Conservation (phyloP, 2,113 vertebrate genomes). For the Perca flavescens region DNA sequence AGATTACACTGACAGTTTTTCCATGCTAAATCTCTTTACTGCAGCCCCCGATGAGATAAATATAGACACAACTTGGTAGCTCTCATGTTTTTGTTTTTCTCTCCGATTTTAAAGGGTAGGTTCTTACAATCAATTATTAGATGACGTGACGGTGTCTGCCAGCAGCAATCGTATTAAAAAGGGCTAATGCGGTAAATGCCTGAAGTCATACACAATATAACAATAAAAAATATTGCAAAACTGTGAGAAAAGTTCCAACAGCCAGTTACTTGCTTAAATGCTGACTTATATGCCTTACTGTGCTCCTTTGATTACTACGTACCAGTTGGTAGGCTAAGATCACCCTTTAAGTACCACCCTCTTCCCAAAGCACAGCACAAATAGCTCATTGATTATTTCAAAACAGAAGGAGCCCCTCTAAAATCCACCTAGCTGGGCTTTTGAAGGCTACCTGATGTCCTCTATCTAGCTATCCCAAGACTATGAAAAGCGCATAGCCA, state of each 20-base stretch:
- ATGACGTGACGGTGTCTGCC: conserved; percentile 36
- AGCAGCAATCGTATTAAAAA: conserved; percentile 14
- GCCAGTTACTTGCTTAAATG: conserved; percentile 16
- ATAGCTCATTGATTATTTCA: neutral
- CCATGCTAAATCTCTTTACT: conserved; percentile 63
- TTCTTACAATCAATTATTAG: conserved; percentile 34
- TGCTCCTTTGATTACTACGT: conserved; percentile 10
- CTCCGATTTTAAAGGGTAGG: conserved; percentile 43
- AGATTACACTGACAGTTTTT: conserved; percentile 57
- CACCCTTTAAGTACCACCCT: neutral
- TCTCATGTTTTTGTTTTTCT: conserved; percentile 30
- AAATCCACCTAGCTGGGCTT: conserved; percentile 10
- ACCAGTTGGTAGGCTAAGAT: neutral
- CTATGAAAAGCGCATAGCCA: conserved; percentile 1
- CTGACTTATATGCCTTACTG: conserved; percentile 18
- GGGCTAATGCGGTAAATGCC: neutral
- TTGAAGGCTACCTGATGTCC: conserved; percentile 16
- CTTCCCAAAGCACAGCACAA: neutral
- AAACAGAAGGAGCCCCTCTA: conserved; percentile 11
- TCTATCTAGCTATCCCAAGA: neutral
- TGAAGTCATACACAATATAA: conserved; percentile 9
- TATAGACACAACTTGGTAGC: conserved; percentile 67
- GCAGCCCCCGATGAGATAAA: conserved; percentile 71
- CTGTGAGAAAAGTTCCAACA: conserved; percentile 27
- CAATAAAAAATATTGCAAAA: conserved; percentile 32